Evolutionary conservation across 2,113 vertebrate genomes (phyloP), one percentile per base, ranked within the genome.

Genomic region (Herpetotheres cachinnans): DNA sequence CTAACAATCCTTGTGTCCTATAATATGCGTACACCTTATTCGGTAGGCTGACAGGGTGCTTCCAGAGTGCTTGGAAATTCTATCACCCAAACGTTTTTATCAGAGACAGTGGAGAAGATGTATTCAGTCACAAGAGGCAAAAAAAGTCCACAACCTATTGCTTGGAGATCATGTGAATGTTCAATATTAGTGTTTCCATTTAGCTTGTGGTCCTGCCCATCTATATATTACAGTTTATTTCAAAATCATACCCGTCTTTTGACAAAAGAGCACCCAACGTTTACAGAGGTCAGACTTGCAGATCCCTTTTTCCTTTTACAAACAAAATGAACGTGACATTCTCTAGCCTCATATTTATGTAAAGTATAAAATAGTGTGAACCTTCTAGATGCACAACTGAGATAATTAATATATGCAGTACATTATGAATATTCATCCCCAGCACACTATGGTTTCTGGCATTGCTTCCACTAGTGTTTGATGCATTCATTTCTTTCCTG

Each of bases 391-490:
- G 18, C 26, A 36, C 61, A 82, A 16, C 22, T 55, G 32, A 81
- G 82, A 61, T 77, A 34, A 74, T 90, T 78, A 89, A 86, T 84
- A 58, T 38, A 54, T 78, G 62, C 65, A 87, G 63, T 56, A 49
- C 6, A 2, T 92, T 85, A 66, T 92, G 70, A 94, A 86, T 96
- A 80, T 91, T 85, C 34, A 80, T 56, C 24, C 89, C 66, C 36
- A 90, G 55, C 82, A 82, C 96, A 96, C 94, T 96, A 69, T 94
- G 85, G 97, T 97, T 97, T 95, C 90, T 96, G 87, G 89, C 94
- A 69, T 98, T 95, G 70, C 88, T 97, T 98, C 95, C 95, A 83
- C 86, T 95, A 73, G 46, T 82, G 85, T 83, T 83, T 88, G 65
- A 81, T 82, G 79, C n/a, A 78, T 92, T 96, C 21, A 49, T 87